Conservation (phyloP, 2,113 vertebrate genomes). For the Gallinago media region DNA sequence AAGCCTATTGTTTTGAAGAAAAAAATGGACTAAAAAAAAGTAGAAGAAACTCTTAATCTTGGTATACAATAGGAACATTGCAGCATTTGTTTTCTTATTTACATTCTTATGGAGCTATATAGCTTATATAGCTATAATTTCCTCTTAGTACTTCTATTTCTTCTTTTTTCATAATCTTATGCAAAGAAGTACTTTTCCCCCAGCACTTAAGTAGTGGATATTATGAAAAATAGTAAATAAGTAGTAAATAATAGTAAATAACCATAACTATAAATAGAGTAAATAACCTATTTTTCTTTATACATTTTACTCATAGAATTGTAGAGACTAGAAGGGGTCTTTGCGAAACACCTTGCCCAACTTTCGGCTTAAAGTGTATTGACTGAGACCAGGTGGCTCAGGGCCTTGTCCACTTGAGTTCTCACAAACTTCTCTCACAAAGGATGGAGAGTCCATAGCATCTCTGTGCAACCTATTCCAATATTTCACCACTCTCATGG, state of each 20-base stretch:
- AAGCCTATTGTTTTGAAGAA: background rate
- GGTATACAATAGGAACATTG: background rate
- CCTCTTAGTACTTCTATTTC: background rate
- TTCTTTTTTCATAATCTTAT: background rate
- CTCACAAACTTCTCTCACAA: background rate
- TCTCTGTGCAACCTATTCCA: background rate
- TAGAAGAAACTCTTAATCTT: background rate
- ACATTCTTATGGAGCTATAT: background rate
- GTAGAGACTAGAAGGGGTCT: background rate
- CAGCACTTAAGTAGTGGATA: background rate
- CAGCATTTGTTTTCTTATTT: background rate
- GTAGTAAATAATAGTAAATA: too few species aligned
- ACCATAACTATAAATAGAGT: too few species aligned
- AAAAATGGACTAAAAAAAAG: background rate
- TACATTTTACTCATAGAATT: background rate
- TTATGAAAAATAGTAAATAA: background rate
- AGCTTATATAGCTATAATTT: background rate
- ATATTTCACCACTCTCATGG: background rate
- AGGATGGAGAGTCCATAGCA: background rate
- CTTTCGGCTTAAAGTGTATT: background rate
- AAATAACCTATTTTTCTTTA: background rate
- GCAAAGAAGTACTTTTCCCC: fast-evolving
- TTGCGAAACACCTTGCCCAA: background rate
- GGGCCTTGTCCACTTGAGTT: fast-evolving
- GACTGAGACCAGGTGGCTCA: background rate